Base-by-base conservation (phyloP, 2,113 vertebrate species). In the Marmota flaviventris region DNA sequence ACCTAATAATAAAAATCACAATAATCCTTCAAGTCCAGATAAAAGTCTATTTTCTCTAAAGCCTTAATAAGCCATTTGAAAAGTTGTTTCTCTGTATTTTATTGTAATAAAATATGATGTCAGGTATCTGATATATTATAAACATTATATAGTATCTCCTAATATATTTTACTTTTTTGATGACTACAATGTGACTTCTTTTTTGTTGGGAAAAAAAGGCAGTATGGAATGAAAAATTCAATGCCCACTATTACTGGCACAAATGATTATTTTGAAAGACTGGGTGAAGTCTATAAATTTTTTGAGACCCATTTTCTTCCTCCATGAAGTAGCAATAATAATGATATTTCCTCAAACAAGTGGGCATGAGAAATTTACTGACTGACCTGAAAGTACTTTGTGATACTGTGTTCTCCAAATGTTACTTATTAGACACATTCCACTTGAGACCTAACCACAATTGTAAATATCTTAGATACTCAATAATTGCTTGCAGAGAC, bases 21-120 rank as follows among this genome's bases (percentile, higher is more conserved):
- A 67, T 94, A 56, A 53, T 90, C 65, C 10, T 94, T 90, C 42
- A 96, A 58, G 65, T 86, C 1, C 14, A 45, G 75, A 69, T 77
- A 25, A 67, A 89, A 83, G 45, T 78, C 17, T 1, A 29, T 42
- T 95, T 89, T 91, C 27, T 24, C 72, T 42, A 63, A 70, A 82
- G 42, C 8, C 6, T 88, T 70, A 84, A 6, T 76, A 72, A 87
- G 20, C 8, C 14, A 72, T 37, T 87, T 76, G 11, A 73, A 69
- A 85, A 37, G 5, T 20, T 76, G 2, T 0, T 69, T 2, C 10
- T 91, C 2, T 12, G 0, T 32, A 37, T 85, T 90, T 85, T 81
- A 67, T 11, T 89, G 17, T 25, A 63, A 56, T 75, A 37, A 91
- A 2, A n/a, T 25, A 67, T 56, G 73, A 51, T 2, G 1, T 84